A percentile compares a stretch with the other conserved stretches of the same genome.
These are phyloP conservation scores for Zoroaster sp. DNA, from an alignment of 53 echinoderm and acorn worm species.

Conservation along the genomic window DNA sequence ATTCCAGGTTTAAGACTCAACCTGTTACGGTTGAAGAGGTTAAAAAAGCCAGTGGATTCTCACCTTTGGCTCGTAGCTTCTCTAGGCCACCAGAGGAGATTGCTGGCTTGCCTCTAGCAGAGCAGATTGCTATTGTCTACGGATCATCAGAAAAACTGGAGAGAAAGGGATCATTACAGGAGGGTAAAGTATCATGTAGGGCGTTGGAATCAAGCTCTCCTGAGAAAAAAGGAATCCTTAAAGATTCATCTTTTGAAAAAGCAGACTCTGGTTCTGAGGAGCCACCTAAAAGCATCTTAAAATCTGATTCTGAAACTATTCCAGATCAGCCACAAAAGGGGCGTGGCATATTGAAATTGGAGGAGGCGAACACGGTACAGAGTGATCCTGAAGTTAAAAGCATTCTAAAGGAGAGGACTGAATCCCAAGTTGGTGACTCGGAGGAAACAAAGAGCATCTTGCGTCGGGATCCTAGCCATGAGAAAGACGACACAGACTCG, in stretches of 20 bases:
- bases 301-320: constrained; percentile 14
- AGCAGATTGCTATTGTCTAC: constrained; percentile 86
- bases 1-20: constrained; percentile 94
- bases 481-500: constrained; percentile 48
- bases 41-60: constrained; percentile 79
- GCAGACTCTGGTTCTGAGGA: constrained; percentile 37
- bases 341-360: constrained; percentile 36
- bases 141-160: constrained; percentile 39
- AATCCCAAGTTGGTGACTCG: constrained; percentile 32
- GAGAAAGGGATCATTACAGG: constrained; percentile 15
- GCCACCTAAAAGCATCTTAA: constrained; percentile 54
- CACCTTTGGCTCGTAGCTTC: constrained; percentile 91
- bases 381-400: constrained; percentile 52
- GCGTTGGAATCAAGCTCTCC: constrained; percentile 45
- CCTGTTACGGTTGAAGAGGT: constrained; percentile 96
- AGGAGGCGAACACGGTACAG: constrained; percentile 23
- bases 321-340: constrained; percentile 21
- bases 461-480: constrained; percentile 42
- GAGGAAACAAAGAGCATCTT: constrained; percentile 61
- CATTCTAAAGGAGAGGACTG: constrained; percentile 48
- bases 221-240: constrained; percentile 45
- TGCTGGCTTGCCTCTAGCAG: constrained; percentile 66
- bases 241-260: constrained; percentile 62
- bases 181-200: constrained; percentile 6
- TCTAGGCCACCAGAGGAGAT: constrained; percentile 80